A percentile compares a stretch with the other conserved stretches of the same genome.
phyloP scores from a whole-genome alignment of 2,888 invertebrate genomes.

The Gibbula magus region DNA sequence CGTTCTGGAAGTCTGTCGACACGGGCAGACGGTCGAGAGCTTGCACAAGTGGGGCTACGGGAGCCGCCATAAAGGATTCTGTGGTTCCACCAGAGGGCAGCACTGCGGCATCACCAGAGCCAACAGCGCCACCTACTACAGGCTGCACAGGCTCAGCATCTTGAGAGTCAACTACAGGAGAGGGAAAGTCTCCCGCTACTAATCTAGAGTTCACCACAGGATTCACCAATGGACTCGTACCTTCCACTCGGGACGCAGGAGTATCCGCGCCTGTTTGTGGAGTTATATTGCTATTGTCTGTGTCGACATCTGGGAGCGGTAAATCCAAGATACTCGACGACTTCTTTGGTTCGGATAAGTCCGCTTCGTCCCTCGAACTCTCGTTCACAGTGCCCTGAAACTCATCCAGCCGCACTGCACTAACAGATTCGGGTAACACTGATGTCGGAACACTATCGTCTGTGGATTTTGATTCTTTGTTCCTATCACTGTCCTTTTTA shows the following conservation, averaged over 20 bases:
- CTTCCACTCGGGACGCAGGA: background rate
- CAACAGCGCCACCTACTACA: background rate
- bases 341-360: conserved; percentile 11
- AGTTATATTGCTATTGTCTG: conserved; percentile 21
- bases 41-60: background rate
- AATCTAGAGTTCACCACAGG: background rate
- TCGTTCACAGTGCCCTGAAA: conserved; percentile 10
- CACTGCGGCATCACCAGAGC: background rate
- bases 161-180: background rate
- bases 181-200: background rate
- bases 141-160: background rate
- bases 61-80: background rate
- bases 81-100: background rate
- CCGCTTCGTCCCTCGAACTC: conserved; percentile 19
- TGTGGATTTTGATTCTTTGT: no score
- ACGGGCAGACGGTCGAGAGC: conserved; percentile 24
- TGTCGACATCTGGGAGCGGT: conserved; percentile 25
- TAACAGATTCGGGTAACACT: no score
- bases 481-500: background rate
- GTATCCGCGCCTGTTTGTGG: background rate
- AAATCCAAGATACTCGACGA: conserved; percentile 12
- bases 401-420: background rate
- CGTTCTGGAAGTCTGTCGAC: conserved; percentile 29
- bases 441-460: no score
- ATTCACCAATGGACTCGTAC: background rate